phyloP scores from a whole-genome alignment of 2,888 invertebrate species.

The Xestia xanthographa region DNA sequence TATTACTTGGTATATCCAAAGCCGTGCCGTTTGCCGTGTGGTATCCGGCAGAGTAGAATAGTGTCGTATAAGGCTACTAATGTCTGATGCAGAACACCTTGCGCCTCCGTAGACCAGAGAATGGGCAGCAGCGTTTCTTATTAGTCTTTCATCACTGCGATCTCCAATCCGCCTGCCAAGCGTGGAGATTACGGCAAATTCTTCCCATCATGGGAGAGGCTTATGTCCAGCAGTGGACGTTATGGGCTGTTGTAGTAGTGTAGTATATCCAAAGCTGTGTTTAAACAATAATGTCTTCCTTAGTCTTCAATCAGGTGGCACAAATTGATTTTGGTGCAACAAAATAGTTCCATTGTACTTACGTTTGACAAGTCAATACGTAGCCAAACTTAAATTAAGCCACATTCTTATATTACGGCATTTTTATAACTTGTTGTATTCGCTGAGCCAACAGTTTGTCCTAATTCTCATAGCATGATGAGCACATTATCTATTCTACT shows the following conservation, averaged over 20 bases:
- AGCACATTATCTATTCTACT: conserved; percentile 4
- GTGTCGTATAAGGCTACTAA: no score
- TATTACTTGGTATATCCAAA: neutral
- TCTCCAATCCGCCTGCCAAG: no score
- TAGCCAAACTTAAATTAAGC: neutral
- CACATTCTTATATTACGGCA: conserved; percentile 10
- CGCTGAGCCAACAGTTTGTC: neutral
- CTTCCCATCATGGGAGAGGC: no score
- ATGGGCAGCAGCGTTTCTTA: no score
- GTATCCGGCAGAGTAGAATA: no score
- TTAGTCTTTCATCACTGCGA: no score
- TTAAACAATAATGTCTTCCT: neutral
- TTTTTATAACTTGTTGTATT: conserved; percentile 8
- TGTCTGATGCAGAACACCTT: no score
- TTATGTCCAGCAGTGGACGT: no score
- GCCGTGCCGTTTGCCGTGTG: no score
- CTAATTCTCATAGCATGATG: conserved; percentile 37
- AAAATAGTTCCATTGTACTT: neutral
- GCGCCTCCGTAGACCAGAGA: no score
- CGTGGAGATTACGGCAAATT: no score
- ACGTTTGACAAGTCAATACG: neutral
- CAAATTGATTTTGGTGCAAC: neutral
- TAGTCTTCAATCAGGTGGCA: neutral
- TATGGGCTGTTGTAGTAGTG: no score
- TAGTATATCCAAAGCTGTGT: neutral